Evolutionary conservation across 2,113 vertebrate species (phyloP).

Genomic region (Sinocyclocheilus anophthalmus): DNA sequence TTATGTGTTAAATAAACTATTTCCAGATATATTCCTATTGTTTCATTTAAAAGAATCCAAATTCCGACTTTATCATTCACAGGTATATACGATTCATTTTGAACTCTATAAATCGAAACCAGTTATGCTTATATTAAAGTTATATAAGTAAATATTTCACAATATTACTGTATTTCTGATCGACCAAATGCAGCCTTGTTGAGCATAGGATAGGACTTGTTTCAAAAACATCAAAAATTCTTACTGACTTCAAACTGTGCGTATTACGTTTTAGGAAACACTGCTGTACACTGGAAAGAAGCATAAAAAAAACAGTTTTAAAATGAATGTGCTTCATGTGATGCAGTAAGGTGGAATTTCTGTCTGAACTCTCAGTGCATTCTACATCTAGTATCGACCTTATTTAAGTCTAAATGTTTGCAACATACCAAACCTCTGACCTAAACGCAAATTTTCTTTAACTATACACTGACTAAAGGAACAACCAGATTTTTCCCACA

Average conservation of each 20-base stretch:
- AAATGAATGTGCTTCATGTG: not conserved
- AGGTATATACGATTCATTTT: not conserved
- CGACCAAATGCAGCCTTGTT: not conserved
- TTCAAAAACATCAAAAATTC: not conserved
- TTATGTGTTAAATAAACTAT: too few species aligned
- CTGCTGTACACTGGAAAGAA: not conserved
- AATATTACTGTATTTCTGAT: not conserved
- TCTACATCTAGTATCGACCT: not conserved
- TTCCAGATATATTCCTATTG: too few species aligned
- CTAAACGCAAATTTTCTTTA: not conserved
- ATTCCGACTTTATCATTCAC: not conserved
- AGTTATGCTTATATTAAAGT: too few species aligned
- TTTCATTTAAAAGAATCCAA: too few species aligned
- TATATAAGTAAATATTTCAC: too few species aligned
- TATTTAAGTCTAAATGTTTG: not conserved
- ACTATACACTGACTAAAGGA: not conserved
- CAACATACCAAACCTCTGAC: slow-evolving; percentile 15
- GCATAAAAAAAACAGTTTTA: too few species aligned
- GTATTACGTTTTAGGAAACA: not conserved
- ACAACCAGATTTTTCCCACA: not conserved
- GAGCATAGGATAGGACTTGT: too few species aligned
- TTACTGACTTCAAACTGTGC: not conserved
- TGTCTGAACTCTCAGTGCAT: not conserved
- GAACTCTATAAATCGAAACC: not conserved
- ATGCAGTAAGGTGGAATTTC: not conserved